Evolutionary conservation across 2,797 vertebrate species (phyloP).

Genomic region (Heliangelus exortis): DNA sequence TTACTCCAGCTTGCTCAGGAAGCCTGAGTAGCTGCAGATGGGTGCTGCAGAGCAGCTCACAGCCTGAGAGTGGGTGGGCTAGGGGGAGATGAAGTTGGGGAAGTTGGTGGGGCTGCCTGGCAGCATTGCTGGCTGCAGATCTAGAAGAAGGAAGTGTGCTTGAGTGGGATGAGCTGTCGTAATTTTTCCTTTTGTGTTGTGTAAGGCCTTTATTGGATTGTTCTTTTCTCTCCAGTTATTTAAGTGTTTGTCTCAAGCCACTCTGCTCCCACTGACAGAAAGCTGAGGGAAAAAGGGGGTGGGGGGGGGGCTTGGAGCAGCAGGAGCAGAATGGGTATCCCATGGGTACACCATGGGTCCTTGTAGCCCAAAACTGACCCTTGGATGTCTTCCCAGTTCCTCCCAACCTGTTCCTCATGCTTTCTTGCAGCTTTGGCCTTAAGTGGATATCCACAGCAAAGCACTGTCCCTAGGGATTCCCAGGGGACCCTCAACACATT

Average conservation of each 20-base stretch:
- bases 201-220: accelerated
- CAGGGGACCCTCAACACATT: background rate
- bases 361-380: background rate
- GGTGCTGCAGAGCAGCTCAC: background rate
- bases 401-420: background rate
- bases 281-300: accelerated
- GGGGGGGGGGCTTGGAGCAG: background rate
- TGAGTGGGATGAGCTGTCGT: background rate
- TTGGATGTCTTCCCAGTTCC: accelerated
- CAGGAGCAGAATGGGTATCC: accelerated
- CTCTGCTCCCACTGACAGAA: background rate
- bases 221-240: background rate
- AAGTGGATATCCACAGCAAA: background rate
- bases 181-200: background rate
- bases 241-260: background rate
- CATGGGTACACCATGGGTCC: accelerated
- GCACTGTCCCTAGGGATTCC: background rate
- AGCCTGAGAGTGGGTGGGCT: background rate
- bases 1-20: background rate
- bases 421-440: background rate
- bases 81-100: background rate
- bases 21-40: background rate
- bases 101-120: background rate
- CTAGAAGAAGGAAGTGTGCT: conserved; percentile 4
- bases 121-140: accelerated